Conservation (phyloP, 2,888 invertebrate genomes). For the Arenicola marina region DNA sequence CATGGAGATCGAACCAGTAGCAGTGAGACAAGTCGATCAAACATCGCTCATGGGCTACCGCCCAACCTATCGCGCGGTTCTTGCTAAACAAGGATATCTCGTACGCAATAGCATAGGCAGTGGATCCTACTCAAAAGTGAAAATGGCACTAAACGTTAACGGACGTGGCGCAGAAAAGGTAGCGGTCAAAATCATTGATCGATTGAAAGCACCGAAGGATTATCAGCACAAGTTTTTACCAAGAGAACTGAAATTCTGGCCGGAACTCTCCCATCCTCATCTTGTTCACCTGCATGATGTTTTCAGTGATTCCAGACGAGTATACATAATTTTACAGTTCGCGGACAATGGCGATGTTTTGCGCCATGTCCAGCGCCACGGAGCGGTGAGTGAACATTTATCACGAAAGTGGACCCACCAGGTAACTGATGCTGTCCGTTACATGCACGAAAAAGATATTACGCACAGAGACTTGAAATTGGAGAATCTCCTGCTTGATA, state of each 20-base stretch:
- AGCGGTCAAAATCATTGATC: conserved; percentile 42
- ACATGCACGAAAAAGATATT: conserved; percentile 61
- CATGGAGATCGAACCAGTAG: not conserved
- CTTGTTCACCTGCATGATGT: conserved; percentile 37
- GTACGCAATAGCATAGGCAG: conserved; percentile 53
- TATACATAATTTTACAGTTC: conserved; percentile 62
- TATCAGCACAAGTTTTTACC: conserved; percentile 44
- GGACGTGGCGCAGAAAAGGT: conserved; percentile 14
- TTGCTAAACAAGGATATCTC: conserved; percentile 52
- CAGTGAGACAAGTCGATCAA: not conserved
- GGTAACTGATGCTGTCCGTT: conserved; percentile 53
- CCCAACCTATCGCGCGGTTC: conserved; percentile 52
- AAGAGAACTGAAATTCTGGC: conserved; percentile 46
- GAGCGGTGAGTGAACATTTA: conserved; percentile 56
- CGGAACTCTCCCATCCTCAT: conserved; percentile 38
- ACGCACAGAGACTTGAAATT: conserved; percentile 64
- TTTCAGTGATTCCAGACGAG: conserved; percentile 36
- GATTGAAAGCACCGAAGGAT: conserved; percentile 40
- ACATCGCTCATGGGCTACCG: not conserved
- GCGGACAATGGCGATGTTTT: conserved; percentile 62
- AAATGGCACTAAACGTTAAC: conserved; percentile 3
- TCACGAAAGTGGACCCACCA: conserved; percentile 52
- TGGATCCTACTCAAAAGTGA: conserved; percentile 57
- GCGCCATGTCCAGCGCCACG: conserved; percentile 31
- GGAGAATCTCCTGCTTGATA: conserved; percentile 64